phyloP scores from a whole-genome alignment of 2,797 vertebrate species.

The Dermochelys coriacea region DNA sequence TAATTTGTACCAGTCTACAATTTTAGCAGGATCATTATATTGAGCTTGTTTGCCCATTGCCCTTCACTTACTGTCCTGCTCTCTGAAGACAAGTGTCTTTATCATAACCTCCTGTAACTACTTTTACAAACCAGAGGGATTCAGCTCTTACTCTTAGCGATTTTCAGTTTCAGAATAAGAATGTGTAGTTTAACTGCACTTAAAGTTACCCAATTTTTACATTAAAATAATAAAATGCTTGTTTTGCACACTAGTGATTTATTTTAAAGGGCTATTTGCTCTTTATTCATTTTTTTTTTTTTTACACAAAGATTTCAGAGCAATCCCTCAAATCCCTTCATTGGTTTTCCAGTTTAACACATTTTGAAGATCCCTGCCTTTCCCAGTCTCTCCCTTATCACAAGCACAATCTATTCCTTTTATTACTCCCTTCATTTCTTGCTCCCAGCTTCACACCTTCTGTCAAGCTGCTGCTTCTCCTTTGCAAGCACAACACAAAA shows the following conservation, averaged over 20 bases:
- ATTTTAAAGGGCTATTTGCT: not conserved
- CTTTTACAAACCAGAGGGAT: not conserved
- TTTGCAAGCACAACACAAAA: not conserved
- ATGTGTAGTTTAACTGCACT: not conserved
- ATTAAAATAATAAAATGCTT: not conserved
- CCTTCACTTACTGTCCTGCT: not conserved
- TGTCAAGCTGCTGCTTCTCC: not conserved
- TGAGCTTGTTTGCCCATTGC: not conserved
- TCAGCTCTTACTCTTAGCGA: not conserved
- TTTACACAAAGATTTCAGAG: not conserved
- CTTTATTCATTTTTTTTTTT: not conserved
- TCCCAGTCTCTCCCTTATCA: not conserved
- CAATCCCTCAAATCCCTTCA: not conserved
- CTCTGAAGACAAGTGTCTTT: not conserved
- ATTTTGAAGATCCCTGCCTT: not conserved
- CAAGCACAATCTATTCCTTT: not conserved
- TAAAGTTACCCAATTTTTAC: not conserved
- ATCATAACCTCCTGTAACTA: fast-evolving
- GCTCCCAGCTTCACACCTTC: not conserved
- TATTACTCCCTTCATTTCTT: not conserved
- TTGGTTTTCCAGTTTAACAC: not conserved
- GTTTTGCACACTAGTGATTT: not conserved
- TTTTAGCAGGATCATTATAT: not conserved
- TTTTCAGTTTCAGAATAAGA: not conserved
- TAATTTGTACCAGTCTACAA: not conserved